Conservation (phyloP, 2,113 vertebrate genomes). For the Paralichthys olivaceus region DNA sequence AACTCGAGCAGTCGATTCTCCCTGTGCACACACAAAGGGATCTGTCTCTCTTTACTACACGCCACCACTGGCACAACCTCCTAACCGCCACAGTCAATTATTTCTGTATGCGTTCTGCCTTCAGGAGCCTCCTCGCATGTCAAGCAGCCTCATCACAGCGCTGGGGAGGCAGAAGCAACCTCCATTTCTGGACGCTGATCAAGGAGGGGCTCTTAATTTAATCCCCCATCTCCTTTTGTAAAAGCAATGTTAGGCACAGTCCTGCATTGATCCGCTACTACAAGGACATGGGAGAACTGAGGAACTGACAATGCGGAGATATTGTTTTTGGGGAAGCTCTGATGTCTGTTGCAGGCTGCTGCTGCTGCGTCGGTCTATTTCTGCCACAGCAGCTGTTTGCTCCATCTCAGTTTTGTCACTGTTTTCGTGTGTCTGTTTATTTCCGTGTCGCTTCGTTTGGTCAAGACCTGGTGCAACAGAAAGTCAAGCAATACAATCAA, state of each 20-base stretch:
- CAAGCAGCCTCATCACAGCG: conserved; percentile 59
- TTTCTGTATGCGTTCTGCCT: conserved; percentile 53
- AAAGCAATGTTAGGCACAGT: conserved; percentile 34
- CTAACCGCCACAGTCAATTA: conserved; percentile 65
- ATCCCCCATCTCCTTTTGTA: conserved; percentile 36
- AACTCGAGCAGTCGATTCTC: conserved; percentile 45
- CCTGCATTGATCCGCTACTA: conserved; percentile 36
- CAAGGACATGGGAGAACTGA: conserved; percentile 21
- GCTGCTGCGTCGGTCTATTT: conserved; percentile 21
- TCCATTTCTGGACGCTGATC: conserved; percentile 62
- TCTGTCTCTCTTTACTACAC: conserved; percentile 60
- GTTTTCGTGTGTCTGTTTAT: not conserved
- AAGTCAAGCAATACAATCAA: not conserved
- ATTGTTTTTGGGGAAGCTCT: conserved; percentile 21
- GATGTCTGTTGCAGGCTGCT: conserved; percentile 10
- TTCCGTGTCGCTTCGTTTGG: conserved; percentile 2
- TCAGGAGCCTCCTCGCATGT: conserved; percentile 63
- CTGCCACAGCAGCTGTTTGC: conserved; percentile 26
- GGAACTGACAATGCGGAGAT: conserved; percentile 27
- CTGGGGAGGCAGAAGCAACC: conserved; percentile 39
- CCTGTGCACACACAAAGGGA: conserved; percentile 48
- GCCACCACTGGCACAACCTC: conserved; percentile 62
- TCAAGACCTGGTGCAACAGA: not conserved
- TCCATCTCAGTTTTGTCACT: conserved; percentile 16
- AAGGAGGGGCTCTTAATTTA: conserved; percentile 58